These are phyloP conservation scores for Eristalinus aeneus DNA, from an alignment of 2,888 invertebrate species.

Conservation along the genomic window DNA sequence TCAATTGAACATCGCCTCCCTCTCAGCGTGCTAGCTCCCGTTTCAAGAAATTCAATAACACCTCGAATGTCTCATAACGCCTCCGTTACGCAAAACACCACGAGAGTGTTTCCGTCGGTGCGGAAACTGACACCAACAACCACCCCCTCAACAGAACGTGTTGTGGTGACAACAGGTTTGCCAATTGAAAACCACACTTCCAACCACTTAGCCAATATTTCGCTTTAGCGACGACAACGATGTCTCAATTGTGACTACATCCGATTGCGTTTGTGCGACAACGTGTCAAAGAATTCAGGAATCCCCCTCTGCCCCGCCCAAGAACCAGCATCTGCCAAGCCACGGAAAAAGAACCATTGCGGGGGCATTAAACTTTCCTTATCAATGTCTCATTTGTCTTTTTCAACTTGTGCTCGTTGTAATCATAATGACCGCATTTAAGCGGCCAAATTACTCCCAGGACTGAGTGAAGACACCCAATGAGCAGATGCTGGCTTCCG, in stretches of 20 bases:
- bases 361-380: not conserved
- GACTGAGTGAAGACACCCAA: constrained; percentile 11
- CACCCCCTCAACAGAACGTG: not conserved
- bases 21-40: too few relatives aligned
- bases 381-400: not conserved
- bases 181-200: not conserved
- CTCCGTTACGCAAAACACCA: not conserved
- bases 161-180: not conserved
- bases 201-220: not conserved
- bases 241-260: not conserved
- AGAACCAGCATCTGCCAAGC: not conserved
- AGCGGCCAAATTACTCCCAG: constrained; percentile 7
- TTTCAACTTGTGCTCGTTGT: not conserved
- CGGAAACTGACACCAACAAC: not conserved
- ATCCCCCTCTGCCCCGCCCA: not conserved
- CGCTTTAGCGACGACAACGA: not conserved
- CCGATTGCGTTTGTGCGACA: not conserved
- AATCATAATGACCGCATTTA: constrained; percentile 7
- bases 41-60: too few relatives aligned
- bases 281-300: not conserved
- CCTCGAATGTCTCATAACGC: too few relatives aligned
- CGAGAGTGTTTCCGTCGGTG: not conserved
- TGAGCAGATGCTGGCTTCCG: constrained; percentile 2
- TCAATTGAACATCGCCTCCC: too few relatives aligned
- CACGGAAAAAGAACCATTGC: not conserved